Percentiles rank a stretch among this genome's conserved stretches.
Evolutionary conservation across 2,797 vertebrate genomes (phyloP).

Genomic region (Pseudochirops cupreus): DNA sequence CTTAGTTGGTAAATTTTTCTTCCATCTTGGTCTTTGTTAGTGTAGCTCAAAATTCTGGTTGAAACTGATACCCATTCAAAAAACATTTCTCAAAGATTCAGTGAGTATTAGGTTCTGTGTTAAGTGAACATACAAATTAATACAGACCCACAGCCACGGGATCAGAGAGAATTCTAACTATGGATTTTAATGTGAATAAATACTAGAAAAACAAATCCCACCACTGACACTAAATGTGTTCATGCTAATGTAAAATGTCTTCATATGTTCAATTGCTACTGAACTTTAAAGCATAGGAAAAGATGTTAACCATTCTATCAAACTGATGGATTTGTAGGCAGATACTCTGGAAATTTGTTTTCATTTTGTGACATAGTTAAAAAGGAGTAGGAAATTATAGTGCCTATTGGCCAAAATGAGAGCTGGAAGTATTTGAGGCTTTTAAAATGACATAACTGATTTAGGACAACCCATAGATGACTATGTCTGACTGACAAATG

Average conservation of each 20-base stretch:
- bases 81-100: neutral
- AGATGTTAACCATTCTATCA: neutral
- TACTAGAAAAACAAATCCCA: neutral
- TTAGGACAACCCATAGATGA: neutral
- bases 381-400: neutral
- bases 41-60: neutral
- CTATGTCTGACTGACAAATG: neutral
- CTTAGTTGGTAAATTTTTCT: neutral
- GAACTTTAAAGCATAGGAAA: neutral
- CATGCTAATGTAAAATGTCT: neutral
- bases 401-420: neutral
- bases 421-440: neutral
- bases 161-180: neutral
- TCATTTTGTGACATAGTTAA: neutral
- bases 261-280: neutral
- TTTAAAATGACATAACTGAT: neutral
- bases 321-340: neutral
- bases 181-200: neutral
- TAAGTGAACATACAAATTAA: neutral
- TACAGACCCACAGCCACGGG: neutral
- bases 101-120: neutral
- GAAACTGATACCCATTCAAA: neutral
- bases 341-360: neutral
- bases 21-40: neutral
- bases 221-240: neutral